A percentile compares a stretch with the other conserved stretches of the same genome.
phyloP scores from a whole-genome alignment of 2,113 vertebrate species.

The Mustelus asterias region DNA sequence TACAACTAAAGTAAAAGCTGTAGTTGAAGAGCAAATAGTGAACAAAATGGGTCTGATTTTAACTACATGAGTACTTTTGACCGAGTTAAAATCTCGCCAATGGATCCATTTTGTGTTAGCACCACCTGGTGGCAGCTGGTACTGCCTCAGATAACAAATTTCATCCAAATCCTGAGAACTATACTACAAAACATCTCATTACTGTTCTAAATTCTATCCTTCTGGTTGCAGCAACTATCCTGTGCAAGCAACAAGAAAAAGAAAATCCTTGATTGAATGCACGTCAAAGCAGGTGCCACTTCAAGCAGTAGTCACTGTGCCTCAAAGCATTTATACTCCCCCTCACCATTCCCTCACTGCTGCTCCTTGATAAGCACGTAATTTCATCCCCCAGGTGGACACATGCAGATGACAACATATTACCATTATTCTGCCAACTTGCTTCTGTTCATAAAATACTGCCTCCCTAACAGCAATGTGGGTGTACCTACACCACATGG shows the following conservation, averaged over 20 bases:
- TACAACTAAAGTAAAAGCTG: background rate
- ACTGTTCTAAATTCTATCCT: background rate
- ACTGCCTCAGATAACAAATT: background rate
- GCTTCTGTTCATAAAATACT: too few species aligned
- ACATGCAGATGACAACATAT: background rate
- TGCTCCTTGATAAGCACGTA: too few species aligned
- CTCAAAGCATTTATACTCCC: background rate
- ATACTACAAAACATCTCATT: background rate
- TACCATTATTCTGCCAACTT: background rate
- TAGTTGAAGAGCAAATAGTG: too few species aligned
- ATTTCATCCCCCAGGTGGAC: background rate
- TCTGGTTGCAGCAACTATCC: background rate
- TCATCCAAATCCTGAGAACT: background rate
- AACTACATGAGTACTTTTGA: too few species aligned
- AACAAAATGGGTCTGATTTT: too few species aligned
- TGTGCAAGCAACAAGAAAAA: background rate
- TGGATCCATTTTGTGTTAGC: background rate
- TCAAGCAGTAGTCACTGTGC: background rate
- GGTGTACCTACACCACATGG: too few species aligned
- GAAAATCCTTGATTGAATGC: background rate
- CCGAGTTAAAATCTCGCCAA: too few species aligned
- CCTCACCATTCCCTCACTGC: background rate
- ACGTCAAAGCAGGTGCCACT: background rate
- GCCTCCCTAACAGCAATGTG: too few species aligned
- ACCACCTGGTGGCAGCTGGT: background rate